Evolutionary conservation across 1,140 invertebrate genomes (phyloP).

Genomic region (Trinorchestia longiramus): DNA sequence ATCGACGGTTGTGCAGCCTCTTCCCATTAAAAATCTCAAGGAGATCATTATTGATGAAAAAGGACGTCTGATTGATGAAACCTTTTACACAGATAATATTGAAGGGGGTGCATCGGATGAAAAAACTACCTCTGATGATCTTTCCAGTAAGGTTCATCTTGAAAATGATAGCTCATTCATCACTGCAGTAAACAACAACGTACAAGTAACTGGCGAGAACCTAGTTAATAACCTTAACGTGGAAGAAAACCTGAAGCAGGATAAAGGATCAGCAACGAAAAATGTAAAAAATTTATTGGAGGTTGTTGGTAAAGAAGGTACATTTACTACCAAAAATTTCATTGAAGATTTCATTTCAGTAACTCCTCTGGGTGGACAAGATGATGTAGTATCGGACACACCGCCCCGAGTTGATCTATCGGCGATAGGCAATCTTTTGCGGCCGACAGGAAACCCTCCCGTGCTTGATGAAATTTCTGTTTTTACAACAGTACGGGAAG

Average conservation of each 20-base stretch:
- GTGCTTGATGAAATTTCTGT: conserved; percentile 7
- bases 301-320: background rate
- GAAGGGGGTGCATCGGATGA: background rate
- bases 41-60: conserved; percentile 21
- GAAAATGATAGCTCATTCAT: background rate
- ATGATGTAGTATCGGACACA: background rate
- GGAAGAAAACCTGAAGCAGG: background rate
- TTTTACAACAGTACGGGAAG: conserved; percentile 27
- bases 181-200: background rate
- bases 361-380: background rate
- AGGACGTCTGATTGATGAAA: background rate
- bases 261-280: background rate
- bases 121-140: background rate
- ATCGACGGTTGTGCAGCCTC: background rate
- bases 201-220: background rate
- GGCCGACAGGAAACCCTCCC: background rate
- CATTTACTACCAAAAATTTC: conserved; percentile 24
- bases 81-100: conserved; percentile 18
- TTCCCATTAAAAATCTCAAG: background rate
- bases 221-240: background rate
- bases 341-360: conserved; percentile 32
- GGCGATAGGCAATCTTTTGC: background rate
- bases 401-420: background rate
- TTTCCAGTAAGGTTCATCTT: background rate
- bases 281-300: background rate